Base-by-base conservation (phyloP, 2,797 vertebrate species). In the Meda fulgida region DNA sequence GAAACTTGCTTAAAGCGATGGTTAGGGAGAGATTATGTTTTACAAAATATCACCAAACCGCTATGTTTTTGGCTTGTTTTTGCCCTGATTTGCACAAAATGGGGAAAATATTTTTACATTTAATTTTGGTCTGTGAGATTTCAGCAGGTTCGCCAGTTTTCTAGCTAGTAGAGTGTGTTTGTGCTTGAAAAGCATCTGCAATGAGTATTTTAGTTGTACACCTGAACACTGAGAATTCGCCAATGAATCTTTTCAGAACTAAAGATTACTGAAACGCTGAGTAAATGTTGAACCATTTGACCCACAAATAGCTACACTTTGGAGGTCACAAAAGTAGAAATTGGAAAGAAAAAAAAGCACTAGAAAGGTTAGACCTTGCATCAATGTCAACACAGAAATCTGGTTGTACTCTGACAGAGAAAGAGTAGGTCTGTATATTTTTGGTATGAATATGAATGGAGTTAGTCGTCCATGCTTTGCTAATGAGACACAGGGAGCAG, bases 391-490 rank as follows among this genome's bases (percentile, higher is more conserved):
- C 23, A 43, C 80, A 34, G 46, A 80, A 87, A 78, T 84, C 36
- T 80, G 76, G 83, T 78, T 63, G 70, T 78, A 83, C 78, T 88
- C 63, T 89, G 87, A 88, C 85, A 89, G 85, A 86, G 85, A 89
- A 88, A 75, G 66, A 90, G 86, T 82, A 81, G 70, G 60, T 75
- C 88, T 89, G 87, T 89, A 67, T 90, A 89, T 90, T 90, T 90
- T 89, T 86, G 80, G 87, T 83, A 84, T 89, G 89, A 90, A 90
- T 87, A 90, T 90, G 87, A 90, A 90, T 89, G 85, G 86, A 90
- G 82, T 89, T 84, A 81, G 65, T 87, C 87, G 84, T 80, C 89
- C 89, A 84, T 89, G 88, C 85, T 85, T 88, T 83, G 76, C 88
- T 90, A 90, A 90, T 90, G 88, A 90, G 89, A 86, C 85, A 84